These are phyloP conservation scores for Cyclina sinensis DNA, from an alignment of 1,140 invertebrate genomes.

Conservation along the genomic window DNA sequence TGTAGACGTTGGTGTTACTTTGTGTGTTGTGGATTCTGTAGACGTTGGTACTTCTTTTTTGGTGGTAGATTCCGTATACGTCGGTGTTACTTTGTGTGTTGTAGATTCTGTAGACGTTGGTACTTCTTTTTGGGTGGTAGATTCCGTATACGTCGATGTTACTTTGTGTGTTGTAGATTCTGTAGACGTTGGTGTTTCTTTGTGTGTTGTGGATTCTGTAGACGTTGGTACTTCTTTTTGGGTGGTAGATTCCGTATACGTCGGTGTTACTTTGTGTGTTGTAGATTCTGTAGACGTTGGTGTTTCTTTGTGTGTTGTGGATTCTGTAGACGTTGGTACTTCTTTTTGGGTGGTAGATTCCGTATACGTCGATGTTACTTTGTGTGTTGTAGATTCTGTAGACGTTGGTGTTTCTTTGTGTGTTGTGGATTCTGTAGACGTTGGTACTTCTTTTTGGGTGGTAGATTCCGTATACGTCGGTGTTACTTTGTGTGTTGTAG, in stretches of 20 bases:
- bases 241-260: not conserved
- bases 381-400: not conserved
- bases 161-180: not conserved
- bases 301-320: not conserved
- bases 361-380: not conserved
- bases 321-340: not conserved
- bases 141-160: not conserved
- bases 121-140: not conserved
- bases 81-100: not conserved
- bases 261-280: not conserved
- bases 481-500: not conserved
- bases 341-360: not conserved
- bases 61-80: not conserved
- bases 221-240: not conserved
- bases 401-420: not conserved
- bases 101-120: not conserved
- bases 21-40: not conserved
- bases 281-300: not conserved
- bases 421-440: not conserved
- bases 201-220: not conserved
- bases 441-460: not conserved
- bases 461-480: not conserved
- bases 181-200: not conserved
- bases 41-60: not conserved
- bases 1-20: not conserved